Evolutionary conservation across 2,797 vertebrate genomes (phyloP).

Genomic region (Neosalanx taihuensis): DNA sequence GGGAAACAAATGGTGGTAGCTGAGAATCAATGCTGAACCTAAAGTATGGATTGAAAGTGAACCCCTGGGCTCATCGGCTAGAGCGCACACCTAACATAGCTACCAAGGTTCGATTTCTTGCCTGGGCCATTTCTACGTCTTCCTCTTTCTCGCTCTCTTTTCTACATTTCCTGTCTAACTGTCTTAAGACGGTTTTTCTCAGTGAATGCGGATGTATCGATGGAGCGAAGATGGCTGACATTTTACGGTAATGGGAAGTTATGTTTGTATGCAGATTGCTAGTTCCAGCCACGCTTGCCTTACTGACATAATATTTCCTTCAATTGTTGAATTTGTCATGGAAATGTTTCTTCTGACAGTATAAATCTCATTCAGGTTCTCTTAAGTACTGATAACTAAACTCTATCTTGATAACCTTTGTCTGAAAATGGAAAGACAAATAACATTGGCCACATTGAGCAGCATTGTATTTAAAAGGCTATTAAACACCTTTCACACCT

Average conservation of each 20-base stretch:
- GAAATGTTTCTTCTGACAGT: constrained; percentile 9
- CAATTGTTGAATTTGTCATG: background rate
- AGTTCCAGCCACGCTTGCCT: background rate
- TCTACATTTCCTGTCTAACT: too few relatives aligned
- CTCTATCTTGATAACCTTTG: background rate
- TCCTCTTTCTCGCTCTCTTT: too few relatives aligned
- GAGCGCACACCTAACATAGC: too few relatives aligned
- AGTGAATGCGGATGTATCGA: constrained; percentile 1
- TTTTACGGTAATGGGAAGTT: background rate
- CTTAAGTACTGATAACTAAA: background rate
- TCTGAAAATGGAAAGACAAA: background rate
- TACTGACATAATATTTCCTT: background rate
- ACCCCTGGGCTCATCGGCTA: too few relatives aligned
- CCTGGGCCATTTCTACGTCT: too few relatives aligned
- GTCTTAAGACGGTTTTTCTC: background rate
- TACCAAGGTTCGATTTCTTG: too few relatives aligned
- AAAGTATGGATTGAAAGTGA: too few relatives aligned
- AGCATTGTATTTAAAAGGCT: background rate
- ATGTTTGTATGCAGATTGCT: background rate
- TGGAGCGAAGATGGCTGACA: constrained; percentile 8
- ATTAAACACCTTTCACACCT: background rate
- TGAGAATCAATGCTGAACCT: too few relatives aligned
- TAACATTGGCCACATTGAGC: background rate
- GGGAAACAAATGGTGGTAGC: background rate
- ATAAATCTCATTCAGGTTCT: background rate